Conservation (phyloP, 64 coral and sea anemone species). For the Porites australiensis region DNA sequence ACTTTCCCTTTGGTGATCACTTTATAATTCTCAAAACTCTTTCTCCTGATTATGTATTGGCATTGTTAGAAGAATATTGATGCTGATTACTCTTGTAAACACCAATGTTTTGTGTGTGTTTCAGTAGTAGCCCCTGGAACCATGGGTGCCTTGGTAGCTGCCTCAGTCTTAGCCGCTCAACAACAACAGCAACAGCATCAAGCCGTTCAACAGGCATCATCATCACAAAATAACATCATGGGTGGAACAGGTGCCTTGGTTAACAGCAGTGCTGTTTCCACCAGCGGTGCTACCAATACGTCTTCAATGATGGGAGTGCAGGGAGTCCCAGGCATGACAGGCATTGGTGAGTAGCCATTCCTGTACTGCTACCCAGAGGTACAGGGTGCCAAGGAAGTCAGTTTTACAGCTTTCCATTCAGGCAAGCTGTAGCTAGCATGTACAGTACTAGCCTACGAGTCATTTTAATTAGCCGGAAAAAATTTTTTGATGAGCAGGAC, state of each 20-base stretch:
- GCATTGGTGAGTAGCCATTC: conserved; percentile 3
- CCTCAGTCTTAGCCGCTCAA: conserved; percentile 88
- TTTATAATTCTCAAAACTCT: too few species aligned
- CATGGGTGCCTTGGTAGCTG: conserved; percentile 90
- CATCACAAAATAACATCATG: conserved; percentile 74
- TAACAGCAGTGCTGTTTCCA: conserved; percentile 78
- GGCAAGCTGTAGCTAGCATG: too few species aligned
- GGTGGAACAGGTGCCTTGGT: conserved; percentile 68
- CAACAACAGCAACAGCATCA: conserved; percentile 90
- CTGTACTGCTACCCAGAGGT: too few species aligned
- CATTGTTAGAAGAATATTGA: too few species aligned
- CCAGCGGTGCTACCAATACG: conserved; percentile 41
- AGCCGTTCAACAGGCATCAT: conserved; percentile 60
- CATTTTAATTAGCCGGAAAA: too few species aligned
- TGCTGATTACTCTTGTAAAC: too few species aligned
- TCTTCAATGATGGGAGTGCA: conserved; percentile 86
- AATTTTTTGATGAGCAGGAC: too few species aligned
- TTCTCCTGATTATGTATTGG: too few species aligned
- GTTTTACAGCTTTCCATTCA: too few species aligned
- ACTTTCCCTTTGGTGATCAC: too few species aligned
- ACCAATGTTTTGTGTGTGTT: neutral
- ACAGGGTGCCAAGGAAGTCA: too few species aligned
- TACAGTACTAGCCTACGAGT: too few species aligned
- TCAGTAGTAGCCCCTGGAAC: conserved; percentile 64
- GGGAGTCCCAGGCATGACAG: conserved; percentile 67